Conservation (phyloP, 2,797 vertebrate genomes). For the Labroides dimidiatus region DNA sequence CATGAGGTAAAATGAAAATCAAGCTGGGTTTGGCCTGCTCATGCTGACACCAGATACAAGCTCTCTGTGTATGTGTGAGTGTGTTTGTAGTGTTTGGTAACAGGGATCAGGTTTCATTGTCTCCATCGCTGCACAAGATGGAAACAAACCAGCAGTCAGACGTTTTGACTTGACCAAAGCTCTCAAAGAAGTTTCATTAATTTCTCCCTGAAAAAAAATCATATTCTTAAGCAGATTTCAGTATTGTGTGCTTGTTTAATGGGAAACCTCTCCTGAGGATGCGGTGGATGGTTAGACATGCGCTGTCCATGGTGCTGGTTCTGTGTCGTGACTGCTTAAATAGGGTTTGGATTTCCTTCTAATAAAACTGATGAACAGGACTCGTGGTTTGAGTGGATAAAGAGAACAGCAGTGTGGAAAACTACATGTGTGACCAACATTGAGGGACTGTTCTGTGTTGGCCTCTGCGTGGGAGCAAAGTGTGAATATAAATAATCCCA, state of each 20-base stretch:
- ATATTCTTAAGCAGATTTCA: not conserved
- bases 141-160: slow-evolving; percentile 3
- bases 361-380: not conserved
- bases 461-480: no score
- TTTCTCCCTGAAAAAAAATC: not conserved
- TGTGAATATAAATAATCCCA: no score
- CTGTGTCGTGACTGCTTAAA: slow-evolving; percentile 1
- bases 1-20: slow-evolving; percentile 60
- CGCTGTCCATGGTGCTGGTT: slow-evolving; percentile 35
- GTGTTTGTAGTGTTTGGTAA: slow-evolving; percentile 64
- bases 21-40: slow-evolving; percentile 40
- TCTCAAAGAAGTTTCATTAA: not conserved
- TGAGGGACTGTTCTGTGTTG: no score
- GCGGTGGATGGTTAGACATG: not conserved
- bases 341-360: not conserved
- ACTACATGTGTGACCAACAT: no score
- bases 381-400: slow-evolving; percentile 2
- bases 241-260: slow-evolving; percentile 10
- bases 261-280: slow-evolving; percentile 10
- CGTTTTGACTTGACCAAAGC: not conserved
- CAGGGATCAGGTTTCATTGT: slow-evolving; percentile 60
- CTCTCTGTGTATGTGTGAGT: slow-evolving; percentile 20
- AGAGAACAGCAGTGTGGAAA: no score
- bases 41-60: slow-evolving; percentile 66
- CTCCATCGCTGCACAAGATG: slow-evolving; percentile 29